Base-by-base conservation (phyloP, 2,888 invertebrate genomes). In the Ypsolopha sequella region DNA sequence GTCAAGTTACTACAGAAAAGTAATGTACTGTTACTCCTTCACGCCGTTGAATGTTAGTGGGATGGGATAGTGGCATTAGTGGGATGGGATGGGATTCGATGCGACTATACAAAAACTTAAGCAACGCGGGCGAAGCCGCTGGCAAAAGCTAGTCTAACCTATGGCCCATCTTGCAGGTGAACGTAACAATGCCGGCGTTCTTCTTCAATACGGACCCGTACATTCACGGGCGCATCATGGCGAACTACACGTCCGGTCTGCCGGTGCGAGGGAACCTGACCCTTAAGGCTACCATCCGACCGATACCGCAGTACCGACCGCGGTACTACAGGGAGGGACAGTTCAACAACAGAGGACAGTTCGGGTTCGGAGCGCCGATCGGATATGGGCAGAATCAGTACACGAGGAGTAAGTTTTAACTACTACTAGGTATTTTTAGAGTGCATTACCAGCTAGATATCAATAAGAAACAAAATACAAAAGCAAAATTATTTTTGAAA, bases 121-220 rank as follows among this genome's bases (percentile, higher is more conserved):
- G n/a, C n/a, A n/a, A n/a, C n/a, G n/a, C n/a, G n/a, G n/a, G n/a
- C n/a, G n/a, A n/a, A n/a, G n/a, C n/a, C n/a, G n/a, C n/a, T n/a
- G n/a, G n/a, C n/a, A n/a, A n/a, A n/a, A n/a, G n/a, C n/a, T 24
- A 3, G 4, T 24, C 2, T 24, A 24, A 24, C 24, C 2, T 3
- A 13, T 7, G 6, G 0, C 36, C 9, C 0, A 13, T n/a, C 24
- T 52, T 35, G 50, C 66, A 91, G 90, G 95, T 97, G 0, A 98
- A 98, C 76, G 96, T 98, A 0, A 97, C 96, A 0, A 96, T 97
- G 93, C 95, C 97, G 0, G 94, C 97, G 0, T 97, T 96, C 76
- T 95, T 98, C 84, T 94, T 97, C 73, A 94, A 94, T 64, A 93
- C 93, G 24, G 96, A 96, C 63, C 90, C 88, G 8, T 96, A 87